Evolutionary conservation across 2,797 vertebrate species (phyloP), one percentile per base, ranked within the genome.

Genomic region (Xiphophorus birchmanni): DNA sequence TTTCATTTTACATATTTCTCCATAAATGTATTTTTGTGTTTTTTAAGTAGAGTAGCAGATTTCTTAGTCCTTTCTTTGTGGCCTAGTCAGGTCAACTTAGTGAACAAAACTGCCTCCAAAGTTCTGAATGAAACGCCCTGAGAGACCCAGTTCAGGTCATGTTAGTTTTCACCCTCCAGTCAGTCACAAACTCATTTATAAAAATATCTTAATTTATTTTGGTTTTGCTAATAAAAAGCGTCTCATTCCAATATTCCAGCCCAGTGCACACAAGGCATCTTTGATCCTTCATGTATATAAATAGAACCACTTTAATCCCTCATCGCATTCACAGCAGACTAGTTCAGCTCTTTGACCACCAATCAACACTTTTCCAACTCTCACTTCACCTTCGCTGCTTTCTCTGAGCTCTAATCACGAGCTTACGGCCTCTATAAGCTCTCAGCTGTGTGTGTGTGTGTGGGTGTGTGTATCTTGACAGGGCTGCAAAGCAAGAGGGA

Each of bases 281-380:
- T 90, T 89, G 83, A 87, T 83, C 83, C 83, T 80, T 80, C 86
- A 78, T 89, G 89, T 86, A 86, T 87, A 84, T 85, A 87, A 89
- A 90, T 81, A 45, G 67, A 37, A 71, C 72, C 73, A 71, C 78
- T 89, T 87, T 89, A 92, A 91, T 88, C 84, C 86, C 83, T 69
- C 60, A 7, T 45, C 77, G 26, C 29, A 65, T 86, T 83, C 77
- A 86, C 50, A 85, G 78, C 80, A 87, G 90, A 84, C 87, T 85
- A 87, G 83, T 93, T 91, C 77, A 80, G 85, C 76, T 89, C 80
- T 89, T 82, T 88, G 82, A 83, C 87, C 80, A 54, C 80, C 86
- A 86, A 78, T 89, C 80, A 84, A 80, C 78, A 84, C 60, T 80
- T 86, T 85, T 82, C 72, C 60, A 79, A 79, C 26, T 72, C 67